Conservation (phyloP, 2,113 vertebrate species). For the Murina feae region DNA sequence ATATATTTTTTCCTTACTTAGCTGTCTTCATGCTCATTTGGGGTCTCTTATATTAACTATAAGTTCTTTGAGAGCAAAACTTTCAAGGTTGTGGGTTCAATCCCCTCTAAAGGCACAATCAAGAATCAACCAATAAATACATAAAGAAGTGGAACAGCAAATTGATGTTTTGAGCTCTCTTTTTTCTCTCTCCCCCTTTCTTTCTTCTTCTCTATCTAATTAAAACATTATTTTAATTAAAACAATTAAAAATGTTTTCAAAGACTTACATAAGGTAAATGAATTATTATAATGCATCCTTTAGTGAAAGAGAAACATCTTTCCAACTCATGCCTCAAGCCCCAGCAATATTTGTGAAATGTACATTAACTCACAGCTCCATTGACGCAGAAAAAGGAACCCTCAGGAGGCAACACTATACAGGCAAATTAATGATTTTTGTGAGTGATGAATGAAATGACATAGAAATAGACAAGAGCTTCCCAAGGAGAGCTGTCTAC, state of each 20-base stretch:
- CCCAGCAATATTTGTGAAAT: conserved; percentile 7
- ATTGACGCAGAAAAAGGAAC: conserved; percentile 19
- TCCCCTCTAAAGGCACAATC: not conserved
- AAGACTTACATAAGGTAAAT: not conserved
- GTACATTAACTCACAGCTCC: not conserved
- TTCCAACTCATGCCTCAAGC: not conserved
- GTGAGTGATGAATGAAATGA: conserved; percentile 37
- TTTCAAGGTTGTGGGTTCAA: not conserved
- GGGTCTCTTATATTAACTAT: not conserved
- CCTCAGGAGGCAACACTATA: not conserved
- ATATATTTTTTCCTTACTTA: not conserved
- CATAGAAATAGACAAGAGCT: not conserved
- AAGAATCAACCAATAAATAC: not conserved
- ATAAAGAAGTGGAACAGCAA: not conserved
- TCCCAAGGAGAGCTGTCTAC: not conserved
- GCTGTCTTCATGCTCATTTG: not conserved
- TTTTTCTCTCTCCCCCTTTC: too few species aligned
- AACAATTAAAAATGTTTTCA: not conserved
- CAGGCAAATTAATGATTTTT: conserved; percentile 49
- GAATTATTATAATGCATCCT: not conserved
- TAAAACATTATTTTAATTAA: too few species aligned
- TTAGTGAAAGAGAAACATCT: not conserved
- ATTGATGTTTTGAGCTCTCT: not conserved
- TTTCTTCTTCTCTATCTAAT: too few species aligned
- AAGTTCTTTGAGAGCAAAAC: not conserved